These are phyloP conservation scores for Drosophila algonquin DNA, from an alignment of 2,888 invertebrate species.

Conservation along the genomic window DNA sequence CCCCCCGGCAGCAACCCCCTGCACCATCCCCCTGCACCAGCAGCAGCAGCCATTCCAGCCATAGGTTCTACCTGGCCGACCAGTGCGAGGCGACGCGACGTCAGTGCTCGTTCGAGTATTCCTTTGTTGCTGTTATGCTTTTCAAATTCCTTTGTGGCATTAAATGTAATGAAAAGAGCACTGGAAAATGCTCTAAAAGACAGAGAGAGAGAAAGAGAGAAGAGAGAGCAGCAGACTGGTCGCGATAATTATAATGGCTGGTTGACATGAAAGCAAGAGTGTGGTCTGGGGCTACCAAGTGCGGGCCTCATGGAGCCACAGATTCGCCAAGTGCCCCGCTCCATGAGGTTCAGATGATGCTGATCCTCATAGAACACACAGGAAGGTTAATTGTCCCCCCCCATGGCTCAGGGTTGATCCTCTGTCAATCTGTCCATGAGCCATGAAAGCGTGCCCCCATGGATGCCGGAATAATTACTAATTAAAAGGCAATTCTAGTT, in stretches of 20 bases:
- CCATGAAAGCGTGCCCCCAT: constrained; percentile 39
- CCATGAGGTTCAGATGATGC: constrained; percentile 21
- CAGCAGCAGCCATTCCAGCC: constrained; percentile 15
- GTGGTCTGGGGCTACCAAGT: constrained; percentile 27
- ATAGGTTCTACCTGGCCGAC: constrained; percentile 65
- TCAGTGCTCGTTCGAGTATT: constrained; percentile 50
- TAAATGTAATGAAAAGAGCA: constrained; percentile 78
- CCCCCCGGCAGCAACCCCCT: constrained; percentile 1
- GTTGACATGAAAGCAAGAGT: constrained; percentile 62
- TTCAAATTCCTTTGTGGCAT: constrained; percentile 76
- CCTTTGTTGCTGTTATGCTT: constrained; percentile 69
- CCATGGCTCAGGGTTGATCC: constrained; percentile 1
- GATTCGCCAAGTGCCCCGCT: constrained; percentile 8
- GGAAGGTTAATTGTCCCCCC: constrained; percentile 11
- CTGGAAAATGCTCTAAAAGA: constrained; percentile 68
- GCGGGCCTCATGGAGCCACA: constrained; percentile 12
- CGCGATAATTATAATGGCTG: constrained; percentile 73
- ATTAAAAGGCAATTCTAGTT: constrained; percentile 38
- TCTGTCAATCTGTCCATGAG: background rate
- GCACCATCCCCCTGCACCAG: constrained; percentile 20
- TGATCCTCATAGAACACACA: constrained; percentile 20
- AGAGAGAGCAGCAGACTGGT: constrained; percentile 49
- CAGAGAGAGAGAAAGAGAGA: constrained; percentile 7
- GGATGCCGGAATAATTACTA: constrained; percentile 29
- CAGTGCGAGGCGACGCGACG: constrained; percentile 1